Evolutionary conservation across 1,140 invertebrate genomes (phyloP), one percentile per base, ranked within the genome.

Genomic region (Vanessa atalanta): DNA sequence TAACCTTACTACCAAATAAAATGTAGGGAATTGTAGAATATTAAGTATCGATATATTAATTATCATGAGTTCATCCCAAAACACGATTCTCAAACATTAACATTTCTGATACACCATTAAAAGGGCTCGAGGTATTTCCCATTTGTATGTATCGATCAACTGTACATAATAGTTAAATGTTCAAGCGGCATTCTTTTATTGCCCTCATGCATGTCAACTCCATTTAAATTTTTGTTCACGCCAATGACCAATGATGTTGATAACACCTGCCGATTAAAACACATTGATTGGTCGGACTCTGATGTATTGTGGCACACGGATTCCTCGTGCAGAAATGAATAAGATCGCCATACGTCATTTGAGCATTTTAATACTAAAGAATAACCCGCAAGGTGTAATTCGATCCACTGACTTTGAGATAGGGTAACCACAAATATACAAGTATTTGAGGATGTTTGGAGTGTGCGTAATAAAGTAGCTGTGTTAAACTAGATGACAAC

Each of bases 281-380:
- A 66, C 15, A 53, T 47, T 72, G 65, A 67, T 64, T 8, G 31
- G 16, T 57, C 14, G 23, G n/a, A 66, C 14, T 13, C 55, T 73
- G 16, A 76, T 76, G 47, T 65, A 50, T 72, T 69, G 50, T 72
- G 75, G 69, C 72, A 68, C 43, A 61, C 64, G 61, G 43, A 69
- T 48, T 55, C 60, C 61, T 72, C 70, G 75, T 65, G 75, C 66
- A 63, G 50, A 76, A 76, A 72, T 68, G 72, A 69, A 72, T 72
- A 76, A 73, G 48, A 76, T 76, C 43, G 37, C 69, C 51, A 64
- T 72, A 26, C 57, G 57, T 57, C 26, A 15, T 26, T 68, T 57
- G 51, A 69, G 48, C 72, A 72, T 69, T 76, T 72, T 75, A 31
- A 61, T 71, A 75, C 69, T 67, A 67, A 53, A 50, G 65, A 63